Conservation (phyloP, 2,113 vertebrate genomes). For the Paradoxurus hermaphroditus region DNA sequence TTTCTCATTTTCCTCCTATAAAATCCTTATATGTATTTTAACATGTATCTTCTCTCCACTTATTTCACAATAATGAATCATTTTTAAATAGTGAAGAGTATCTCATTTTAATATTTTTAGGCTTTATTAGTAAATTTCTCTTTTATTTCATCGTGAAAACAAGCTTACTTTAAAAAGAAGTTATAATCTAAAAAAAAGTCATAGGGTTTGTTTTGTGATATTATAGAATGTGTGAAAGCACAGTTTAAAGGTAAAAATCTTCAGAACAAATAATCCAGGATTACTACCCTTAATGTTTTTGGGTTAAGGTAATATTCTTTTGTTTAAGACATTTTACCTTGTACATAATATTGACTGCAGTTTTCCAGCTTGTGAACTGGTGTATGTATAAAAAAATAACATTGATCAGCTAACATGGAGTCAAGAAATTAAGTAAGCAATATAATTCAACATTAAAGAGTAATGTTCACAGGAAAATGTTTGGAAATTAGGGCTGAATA, state of each 20-base stretch:
- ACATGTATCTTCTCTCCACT: not conserved
- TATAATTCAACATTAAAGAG: not conserved
- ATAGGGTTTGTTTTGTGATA: not conserved
- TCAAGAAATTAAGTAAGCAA: not conserved
- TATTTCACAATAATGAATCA: not conserved
- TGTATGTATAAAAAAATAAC: not conserved
- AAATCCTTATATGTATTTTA: not conserved
- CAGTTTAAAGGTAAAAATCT: not conserved
- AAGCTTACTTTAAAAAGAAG: not conserved
- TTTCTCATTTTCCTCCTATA: not conserved
- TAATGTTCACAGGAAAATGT: not conserved
- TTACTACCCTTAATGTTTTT: not conserved
- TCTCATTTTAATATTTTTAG: not conserved
- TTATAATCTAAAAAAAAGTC: not conserved
- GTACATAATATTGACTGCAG: not conserved
- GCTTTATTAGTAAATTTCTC: not conserved
- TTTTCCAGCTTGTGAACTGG: not conserved
- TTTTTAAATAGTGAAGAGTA: not conserved
- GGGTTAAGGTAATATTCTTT: not conserved
- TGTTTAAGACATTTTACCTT: not conserved
- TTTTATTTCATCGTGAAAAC: not conserved
- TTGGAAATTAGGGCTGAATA: not conserved
- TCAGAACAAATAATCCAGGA: not conserved
- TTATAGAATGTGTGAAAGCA: not conserved
- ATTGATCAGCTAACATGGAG: not conserved